Evolutionary conservation across 1,140 invertebrate species (phyloP).

Genomic region (Drosophila repleta): DNA sequence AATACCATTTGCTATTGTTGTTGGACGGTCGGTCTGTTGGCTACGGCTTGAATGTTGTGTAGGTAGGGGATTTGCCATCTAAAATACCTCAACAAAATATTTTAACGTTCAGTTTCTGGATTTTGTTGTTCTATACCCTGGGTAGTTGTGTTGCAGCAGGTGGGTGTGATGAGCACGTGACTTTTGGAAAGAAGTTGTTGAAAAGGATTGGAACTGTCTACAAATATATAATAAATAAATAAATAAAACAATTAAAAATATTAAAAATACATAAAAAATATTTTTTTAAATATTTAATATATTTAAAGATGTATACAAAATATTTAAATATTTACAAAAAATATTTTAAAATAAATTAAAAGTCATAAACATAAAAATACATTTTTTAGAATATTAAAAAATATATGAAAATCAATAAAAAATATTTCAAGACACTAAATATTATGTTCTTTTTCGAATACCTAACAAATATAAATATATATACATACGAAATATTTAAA

Average conservation of each 20-base stretch:
- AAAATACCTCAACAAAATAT: slow-evolving; percentile 67
- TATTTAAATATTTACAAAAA: not conserved
- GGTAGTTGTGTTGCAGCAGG: not conserved
- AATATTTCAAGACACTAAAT: too few relatives aligned
- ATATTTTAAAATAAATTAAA: not conserved
- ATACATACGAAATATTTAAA: not conserved
- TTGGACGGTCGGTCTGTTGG: slow-evolving; percentile 44
- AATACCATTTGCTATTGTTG: slow-evolving; percentile 57
- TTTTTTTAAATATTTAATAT: too few relatives aligned
- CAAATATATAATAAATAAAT: not conserved
- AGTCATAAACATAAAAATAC: not conserved
- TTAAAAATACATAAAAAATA: not conserved
- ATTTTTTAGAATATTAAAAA: not conserved
- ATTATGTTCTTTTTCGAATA: too few relatives aligned
- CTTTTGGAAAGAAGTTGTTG: too few relatives aligned
- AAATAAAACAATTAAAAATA: not conserved
- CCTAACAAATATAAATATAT: too few relatives aligned
- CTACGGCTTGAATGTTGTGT: slow-evolving; percentile 5
- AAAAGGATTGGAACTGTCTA: too few relatives aligned
- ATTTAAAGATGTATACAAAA: not conserved
- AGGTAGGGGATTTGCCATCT: slow-evolving; percentile 33
- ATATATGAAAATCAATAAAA: not conserved
- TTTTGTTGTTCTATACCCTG: slow-evolving; percentile 40
- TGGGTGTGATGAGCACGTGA: not conserved
- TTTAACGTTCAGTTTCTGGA: slow-evolving; percentile 55